A percentile compares a stretch with the other conserved stretches of the same genome.
These are phyloP conservation scores for Physeter macrocephalus DNA, from an alignment of 2,113 vertebrate species.

Conservation along the genomic window DNA sequence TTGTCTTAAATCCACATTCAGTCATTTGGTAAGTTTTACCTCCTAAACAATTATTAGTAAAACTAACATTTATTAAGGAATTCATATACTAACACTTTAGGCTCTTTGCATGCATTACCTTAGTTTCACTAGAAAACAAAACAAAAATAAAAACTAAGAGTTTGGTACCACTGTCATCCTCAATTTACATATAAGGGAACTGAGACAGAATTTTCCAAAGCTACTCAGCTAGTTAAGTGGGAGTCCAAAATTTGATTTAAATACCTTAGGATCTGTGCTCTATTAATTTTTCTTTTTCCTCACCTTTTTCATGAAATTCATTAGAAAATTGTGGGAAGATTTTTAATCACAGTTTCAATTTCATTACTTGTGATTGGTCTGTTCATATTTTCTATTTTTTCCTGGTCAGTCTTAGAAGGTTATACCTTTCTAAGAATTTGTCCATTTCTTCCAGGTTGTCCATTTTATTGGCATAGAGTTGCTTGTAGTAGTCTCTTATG, in stretches of 20 bases:
- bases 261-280: neutral
- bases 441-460: no score
- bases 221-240: neutral
- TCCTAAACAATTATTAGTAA: neutral
- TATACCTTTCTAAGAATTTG: no score
- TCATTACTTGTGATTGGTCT: no score
- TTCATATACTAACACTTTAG: neutral
- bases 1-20: neutral
- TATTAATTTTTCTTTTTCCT: neutral
- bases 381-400: no score
- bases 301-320: neutral
- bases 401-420: no score
- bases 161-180: neutral
- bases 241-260: neutral
- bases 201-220: neutral
- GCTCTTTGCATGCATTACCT: neutral
- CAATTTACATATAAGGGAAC: neutral
- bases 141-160: neutral
- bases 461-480: no score
- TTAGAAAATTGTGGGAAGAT: neutral
- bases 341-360: no score
- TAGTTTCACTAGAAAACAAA: neutral
- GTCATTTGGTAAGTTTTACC: neutral
- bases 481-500: no score
- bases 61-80: neutral